phyloP scores from a whole-genome alignment of 2,113 vertebrate genomes.

The Nibea coibor region DNA sequence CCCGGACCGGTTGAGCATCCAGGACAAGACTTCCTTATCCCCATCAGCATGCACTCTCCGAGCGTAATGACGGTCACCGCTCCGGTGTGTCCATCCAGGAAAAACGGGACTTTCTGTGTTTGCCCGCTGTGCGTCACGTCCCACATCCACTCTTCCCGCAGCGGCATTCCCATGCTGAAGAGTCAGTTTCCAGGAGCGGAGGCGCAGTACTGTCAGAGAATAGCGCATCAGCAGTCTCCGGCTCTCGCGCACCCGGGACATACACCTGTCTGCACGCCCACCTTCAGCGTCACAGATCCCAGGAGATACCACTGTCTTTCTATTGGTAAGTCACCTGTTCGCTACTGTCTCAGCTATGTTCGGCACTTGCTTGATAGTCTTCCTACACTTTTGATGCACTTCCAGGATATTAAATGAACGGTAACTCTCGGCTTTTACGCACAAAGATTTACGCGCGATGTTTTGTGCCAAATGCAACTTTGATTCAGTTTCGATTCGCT shows the following conservation, averaged over 20 bases:
- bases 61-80: conserved; percentile 91
- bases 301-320: conserved; percentile 96
- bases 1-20: conserved; percentile 86
- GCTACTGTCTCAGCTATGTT: not conserved
- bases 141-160: conserved; percentile 91
- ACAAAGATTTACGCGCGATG: conserved; percentile 23
- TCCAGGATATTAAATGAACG: not conserved
- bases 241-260: conserved; percentile 89
- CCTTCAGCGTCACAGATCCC: conserved; percentile 94
- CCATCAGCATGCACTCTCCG: conserved; percentile 93
- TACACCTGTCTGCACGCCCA: conserved; percentile 90
- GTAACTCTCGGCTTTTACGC: conserved; percentile 30
- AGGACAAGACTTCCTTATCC: conserved; percentile 93
- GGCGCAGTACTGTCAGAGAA: conserved; percentile 89
- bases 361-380: conserved; percentile 18
- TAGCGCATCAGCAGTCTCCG: conserved; percentile 84
- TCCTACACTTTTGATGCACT: not conserved
- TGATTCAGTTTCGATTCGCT: not conserved
- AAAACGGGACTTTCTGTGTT: conserved; percentile 94
- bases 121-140: conserved; percentile 97
- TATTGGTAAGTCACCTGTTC: conserved; percentile 88
- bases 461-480: not conserved
- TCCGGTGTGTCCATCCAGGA: conserved; percentile 92
- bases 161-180: conserved; percentile 91
- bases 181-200: conserved; percentile 89